A percentile compares a stretch with the other conserved stretches of the same genome.
phyloP scores from a whole-genome alignment of 30 jellyfish, hydroid and myxozoan genomes.

The Aurelia aurita region DNA sequence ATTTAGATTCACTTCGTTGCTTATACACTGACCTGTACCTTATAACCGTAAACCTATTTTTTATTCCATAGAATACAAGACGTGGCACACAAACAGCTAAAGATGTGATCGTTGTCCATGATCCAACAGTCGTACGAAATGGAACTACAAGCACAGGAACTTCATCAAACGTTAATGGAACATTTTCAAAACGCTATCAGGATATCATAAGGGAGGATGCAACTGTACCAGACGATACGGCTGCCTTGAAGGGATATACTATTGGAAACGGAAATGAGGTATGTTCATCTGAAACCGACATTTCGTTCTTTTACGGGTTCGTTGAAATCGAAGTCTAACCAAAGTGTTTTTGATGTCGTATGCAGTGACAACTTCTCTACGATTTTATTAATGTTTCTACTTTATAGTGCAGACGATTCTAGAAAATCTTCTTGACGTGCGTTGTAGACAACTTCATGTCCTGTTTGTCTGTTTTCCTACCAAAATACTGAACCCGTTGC shows the following conservation, averaged over 20 bases:
- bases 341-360: no score
- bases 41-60: not conserved
- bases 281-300: not conserved
- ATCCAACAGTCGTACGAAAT: conserved; percentile 65
- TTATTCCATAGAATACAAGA: conserved; percentile 39
- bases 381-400: no score
- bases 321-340: no score
- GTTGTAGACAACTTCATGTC: no score
- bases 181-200: conserved; percentile 71
- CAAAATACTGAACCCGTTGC: no score
- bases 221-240: conserved; percentile 49
- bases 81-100: conserved; percentile 71
- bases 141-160: conserved; percentile 60
- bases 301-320: no score
- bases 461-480: no score
- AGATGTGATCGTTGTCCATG: conserved; percentile 72
- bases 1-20: no score
- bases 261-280: conserved; percentile 57
- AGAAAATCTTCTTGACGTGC: no score
- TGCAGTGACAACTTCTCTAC: no score
- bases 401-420: no score
- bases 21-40: no score
- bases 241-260: conserved; percentile 40
- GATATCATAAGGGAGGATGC: conserved; percentile 69
- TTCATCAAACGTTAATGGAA: conserved; percentile 53